Conservation (phyloP, 2,113 vertebrate genomes). For the Taxidea taxus region DNA sequence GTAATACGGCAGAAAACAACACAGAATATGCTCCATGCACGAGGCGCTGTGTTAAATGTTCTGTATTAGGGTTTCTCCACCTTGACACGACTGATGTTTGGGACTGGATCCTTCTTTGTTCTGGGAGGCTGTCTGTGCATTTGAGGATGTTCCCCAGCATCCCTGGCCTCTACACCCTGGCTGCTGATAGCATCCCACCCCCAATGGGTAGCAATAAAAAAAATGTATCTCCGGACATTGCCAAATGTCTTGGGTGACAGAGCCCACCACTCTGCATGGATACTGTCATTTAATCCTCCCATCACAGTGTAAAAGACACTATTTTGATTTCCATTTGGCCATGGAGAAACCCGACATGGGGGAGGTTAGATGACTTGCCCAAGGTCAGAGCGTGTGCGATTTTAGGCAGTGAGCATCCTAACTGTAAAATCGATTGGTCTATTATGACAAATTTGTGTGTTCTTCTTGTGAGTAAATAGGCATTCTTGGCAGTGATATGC, state of each 20-base stretch:
- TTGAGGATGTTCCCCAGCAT: neutral
- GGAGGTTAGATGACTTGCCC: neutral
- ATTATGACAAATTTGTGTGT: neutral
- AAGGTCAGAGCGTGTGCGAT: neutral
- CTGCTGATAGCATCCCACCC: neutral
- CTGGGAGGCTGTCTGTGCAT: neutral
- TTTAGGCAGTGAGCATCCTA: neutral
- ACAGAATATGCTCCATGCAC: accelerated
- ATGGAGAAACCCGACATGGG: neutral
- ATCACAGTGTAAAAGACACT: neutral
- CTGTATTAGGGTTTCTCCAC: neutral
- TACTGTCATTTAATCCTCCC: neutral
- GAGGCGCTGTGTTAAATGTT: neutral
- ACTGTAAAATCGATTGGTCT: neutral
- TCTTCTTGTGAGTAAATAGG: neutral
- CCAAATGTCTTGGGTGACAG: neutral
- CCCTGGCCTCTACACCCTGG: neutral
- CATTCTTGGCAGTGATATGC: neutral
- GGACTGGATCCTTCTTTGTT: neutral
- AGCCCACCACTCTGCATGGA: neutral
- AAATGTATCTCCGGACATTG: neutral
- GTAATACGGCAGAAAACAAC: neutral
- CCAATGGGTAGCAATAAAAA: neutral
- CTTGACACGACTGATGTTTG: neutral
- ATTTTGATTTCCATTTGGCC: neutral